Evolutionary conservation across 2,113 vertebrate species (phyloP).

Genomic region (Pseudois nayaur): DNA sequence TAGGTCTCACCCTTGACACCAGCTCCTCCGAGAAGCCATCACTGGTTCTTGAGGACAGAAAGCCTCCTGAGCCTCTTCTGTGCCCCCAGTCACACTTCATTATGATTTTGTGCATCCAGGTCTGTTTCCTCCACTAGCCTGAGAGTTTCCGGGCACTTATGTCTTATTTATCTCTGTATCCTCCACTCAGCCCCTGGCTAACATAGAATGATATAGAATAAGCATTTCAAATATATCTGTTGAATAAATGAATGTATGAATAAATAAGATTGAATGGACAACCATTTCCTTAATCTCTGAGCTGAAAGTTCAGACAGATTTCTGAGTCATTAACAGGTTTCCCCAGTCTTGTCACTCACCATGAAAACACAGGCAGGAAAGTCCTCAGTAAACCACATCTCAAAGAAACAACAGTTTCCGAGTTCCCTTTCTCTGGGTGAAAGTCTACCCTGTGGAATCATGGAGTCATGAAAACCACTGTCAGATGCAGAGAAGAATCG

Average conservation of each 20-base stretch:
- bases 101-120: not conserved
- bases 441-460: not conserved
- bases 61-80: too few species aligned
- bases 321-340: not conserved
- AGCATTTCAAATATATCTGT: not conserved
- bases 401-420: not conserved
- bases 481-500: not conserved
- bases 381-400: not conserved
- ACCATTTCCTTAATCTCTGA: not conserved
- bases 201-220: not conserved
- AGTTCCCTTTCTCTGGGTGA: not conserved
- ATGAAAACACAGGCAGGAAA: not conserved
- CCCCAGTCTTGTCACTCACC: not conserved
- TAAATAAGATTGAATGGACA: not conserved
- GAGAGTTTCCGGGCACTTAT: rapidly evolving
- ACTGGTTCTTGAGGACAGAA: not conserved
- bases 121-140: not conserved
- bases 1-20: not conserved
- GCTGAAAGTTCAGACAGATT: not conserved
- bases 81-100: not conserved
- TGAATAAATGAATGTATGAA: not conserved
- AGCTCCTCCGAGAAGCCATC: not conserved
- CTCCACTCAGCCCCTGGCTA: not conserved
- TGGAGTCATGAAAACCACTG: not conserved
- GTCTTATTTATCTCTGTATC: not conserved